Evolutionary conservation across 1,140 invertebrate species (phyloP).

Genomic region (Trinorchestia longiramus): DNA sequence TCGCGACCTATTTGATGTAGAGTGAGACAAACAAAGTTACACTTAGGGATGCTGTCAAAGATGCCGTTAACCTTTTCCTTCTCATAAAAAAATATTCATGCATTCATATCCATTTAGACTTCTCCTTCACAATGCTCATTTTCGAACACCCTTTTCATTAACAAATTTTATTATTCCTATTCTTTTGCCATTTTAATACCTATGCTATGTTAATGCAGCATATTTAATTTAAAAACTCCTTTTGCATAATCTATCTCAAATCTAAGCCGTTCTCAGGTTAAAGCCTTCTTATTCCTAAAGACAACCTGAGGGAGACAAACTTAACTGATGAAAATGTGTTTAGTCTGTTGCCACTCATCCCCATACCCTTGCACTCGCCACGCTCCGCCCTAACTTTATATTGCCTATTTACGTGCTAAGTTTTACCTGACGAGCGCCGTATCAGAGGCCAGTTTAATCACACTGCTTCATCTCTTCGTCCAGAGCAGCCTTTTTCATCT

Average conservation of each 20-base stretch:
- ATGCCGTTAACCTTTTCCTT: too few relatives aligned
- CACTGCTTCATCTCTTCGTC: constrained; percentile 3
- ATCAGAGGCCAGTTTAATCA: background rate
- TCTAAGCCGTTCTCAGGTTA: background rate
- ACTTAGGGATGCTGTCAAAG: too few relatives aligned
- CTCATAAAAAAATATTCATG: too few relatives aligned
- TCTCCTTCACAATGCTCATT: too few relatives aligned
- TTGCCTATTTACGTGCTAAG: background rate
- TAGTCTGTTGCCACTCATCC: background rate
- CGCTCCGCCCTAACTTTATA: background rate
- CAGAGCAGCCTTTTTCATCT: background rate
- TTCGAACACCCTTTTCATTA: too few relatives aligned
- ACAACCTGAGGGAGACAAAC: background rate
- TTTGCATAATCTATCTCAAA: background rate
- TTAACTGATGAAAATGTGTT: background rate
- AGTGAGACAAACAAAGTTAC: too few relatives aligned
- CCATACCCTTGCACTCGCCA: background rate
- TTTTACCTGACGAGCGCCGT: background rate
- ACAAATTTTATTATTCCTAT: too few relatives aligned
- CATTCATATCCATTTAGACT: too few relatives aligned
- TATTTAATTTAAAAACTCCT: background rate
- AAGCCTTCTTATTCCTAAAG: background rate
- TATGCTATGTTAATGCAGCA: too few relatives aligned
- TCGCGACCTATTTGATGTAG: too few relatives aligned
- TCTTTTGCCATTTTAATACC: too few relatives aligned